Evolutionary conservation across 2,113 vertebrate species (phyloP).

Genomic region (Puntigrus tetrazona): DNA sequence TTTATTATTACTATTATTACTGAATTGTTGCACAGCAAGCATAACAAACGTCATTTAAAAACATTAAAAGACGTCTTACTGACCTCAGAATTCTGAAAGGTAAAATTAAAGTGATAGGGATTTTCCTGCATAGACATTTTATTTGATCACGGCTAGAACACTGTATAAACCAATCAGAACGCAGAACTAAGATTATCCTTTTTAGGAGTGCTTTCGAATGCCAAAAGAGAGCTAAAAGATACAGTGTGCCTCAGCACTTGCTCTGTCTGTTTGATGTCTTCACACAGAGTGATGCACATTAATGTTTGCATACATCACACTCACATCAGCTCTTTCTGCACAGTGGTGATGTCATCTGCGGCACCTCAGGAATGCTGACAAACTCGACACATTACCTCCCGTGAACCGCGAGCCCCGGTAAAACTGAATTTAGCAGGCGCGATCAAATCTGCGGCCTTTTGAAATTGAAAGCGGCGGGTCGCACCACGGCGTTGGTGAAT

Average conservation of each 20-base stretch:
- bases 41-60: background rate
- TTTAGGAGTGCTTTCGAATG: background rate
- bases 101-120: background rate
- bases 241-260: conserved; percentile 8
- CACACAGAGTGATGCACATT: background rate
- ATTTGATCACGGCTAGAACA: background rate
- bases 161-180: background rate
- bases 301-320: conserved; percentile 21
- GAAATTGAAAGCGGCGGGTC: conserved; percentile 28
- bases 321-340: conserved; percentile 16
- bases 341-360: background rate
- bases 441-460: conserved; percentile 12
- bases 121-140: background rate
- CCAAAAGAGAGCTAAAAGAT: background rate
- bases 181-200: background rate
- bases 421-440: conserved; percentile 17
- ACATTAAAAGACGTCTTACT: background rate
- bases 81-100: background rate
- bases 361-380: background rate
- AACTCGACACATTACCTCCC: background rate
- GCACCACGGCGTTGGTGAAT: background rate
- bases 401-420: conserved; percentile 1
- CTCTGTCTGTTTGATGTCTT: conserved; percentile 12
- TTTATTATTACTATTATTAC: too few relatives aligned
- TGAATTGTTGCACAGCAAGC: background rate